Percentiles rank a stretch among this genome's conserved stretches.
Conservation (phyloP, 2,113 vertebrate genomes). For the Semnornis frantzii region DNA sequence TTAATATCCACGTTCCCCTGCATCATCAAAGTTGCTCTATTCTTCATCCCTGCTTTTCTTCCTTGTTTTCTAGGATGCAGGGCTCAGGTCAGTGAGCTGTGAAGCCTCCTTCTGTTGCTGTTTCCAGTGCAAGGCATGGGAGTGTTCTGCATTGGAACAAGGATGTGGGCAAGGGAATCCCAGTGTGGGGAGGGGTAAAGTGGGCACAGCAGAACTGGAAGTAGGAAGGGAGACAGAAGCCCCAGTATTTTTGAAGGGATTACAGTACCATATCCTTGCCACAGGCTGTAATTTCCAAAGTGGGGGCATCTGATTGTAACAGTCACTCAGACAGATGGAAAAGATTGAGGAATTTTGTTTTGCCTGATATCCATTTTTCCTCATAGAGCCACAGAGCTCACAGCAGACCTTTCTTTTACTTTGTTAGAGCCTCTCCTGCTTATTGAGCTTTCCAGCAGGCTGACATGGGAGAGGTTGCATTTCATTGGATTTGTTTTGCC, state of each 20-base stretch:
- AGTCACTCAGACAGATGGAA: not conserved
- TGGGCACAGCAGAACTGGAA: not conserved
- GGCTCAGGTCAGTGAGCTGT: not conserved
- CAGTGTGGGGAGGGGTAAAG: not conserved
- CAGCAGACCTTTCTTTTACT: not conserved
- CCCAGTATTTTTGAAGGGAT: not conserved
- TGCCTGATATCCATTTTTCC: not conserved
- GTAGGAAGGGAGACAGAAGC: not conserved
- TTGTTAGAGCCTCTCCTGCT: not conserved
- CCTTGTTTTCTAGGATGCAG: not conserved
- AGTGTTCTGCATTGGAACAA: fast-evolving
- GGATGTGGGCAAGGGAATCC: fast-evolving
- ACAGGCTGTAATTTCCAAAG: not conserved
- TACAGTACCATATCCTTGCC: fast-evolving
- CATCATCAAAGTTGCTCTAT: not conserved
- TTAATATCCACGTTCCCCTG: not conserved
- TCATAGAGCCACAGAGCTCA: not conserved
- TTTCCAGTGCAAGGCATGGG: fast-evolving
- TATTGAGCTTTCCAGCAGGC: not conserved
- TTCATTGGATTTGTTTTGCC: not conserved
- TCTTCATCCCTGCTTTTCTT: not conserved
- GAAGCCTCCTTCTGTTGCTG: not conserved
- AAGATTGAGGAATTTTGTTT: not conserved
- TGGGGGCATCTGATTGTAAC: not conserved
- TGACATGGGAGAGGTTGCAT: fast-evolving